These are phyloP conservation scores for Drosophila lacertosa DNA, from an alignment of 1,140 invertebrate species.

Conservation along the genomic window DNA sequence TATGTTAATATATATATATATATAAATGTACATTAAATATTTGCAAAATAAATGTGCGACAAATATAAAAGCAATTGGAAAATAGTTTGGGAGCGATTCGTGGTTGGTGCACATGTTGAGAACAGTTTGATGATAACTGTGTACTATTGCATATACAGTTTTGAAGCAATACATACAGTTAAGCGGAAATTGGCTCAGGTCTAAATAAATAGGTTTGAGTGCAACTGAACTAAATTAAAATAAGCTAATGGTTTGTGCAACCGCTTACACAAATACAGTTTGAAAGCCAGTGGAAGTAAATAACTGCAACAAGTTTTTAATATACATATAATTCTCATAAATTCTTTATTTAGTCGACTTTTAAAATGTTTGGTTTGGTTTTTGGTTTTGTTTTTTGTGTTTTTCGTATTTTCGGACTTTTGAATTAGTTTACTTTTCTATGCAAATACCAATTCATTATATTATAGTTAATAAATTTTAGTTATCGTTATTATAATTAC, in stretches of 20 bases:
- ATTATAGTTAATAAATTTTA: constrained; percentile 70
- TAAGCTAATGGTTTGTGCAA: background rate
- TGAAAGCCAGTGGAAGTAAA: background rate
- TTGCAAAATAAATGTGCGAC: background rate
- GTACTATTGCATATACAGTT: background rate
- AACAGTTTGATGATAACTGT: no score
- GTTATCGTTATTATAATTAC: constrained; percentile 57
- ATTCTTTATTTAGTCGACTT: constrained; percentile 83
- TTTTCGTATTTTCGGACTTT: constrained; percentile 47
- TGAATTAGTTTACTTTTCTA: constrained; percentile 77
- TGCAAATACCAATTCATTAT: constrained; percentile 65
- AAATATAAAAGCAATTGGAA: background rate
- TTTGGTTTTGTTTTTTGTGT: constrained; percentile 42
- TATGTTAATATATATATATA: constrained; percentile 12
- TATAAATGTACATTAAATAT: background rate
- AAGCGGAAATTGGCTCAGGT: no score
- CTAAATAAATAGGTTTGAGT: background rate
- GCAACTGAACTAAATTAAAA: background rate
- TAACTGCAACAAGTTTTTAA: constrained; percentile 40
- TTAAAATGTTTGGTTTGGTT: constrained; percentile 69
- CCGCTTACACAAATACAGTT: constrained; percentile 4
- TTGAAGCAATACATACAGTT: background rate
- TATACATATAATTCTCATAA: constrained; percentile 83
- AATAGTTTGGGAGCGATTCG: background rate
- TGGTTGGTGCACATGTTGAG: background rate